Evolutionary conservation across 2,888 invertebrate genomes (phyloP), one percentile per base, ranked within the genome.

Genomic region (Stratiomys singularior): DNA sequence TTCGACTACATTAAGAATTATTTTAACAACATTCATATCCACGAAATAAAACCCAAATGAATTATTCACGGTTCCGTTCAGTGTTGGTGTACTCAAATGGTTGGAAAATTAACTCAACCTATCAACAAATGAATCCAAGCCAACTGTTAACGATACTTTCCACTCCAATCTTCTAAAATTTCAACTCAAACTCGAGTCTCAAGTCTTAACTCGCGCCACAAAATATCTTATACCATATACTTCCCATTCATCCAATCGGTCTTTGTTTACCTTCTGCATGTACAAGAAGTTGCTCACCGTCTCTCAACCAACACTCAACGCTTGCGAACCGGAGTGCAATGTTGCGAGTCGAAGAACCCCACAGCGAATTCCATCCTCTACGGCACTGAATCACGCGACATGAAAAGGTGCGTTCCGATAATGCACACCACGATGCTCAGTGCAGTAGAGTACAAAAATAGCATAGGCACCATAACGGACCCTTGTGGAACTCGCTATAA

Each of bases 371-470:
- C 37, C 23, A 47, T 25, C 47, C 25, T 69, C 69, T 46, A 25
- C 46, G 69, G 69, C 47, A 69, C 69, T 69, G 25, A 4, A 1
- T 13, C 25, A 18, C 25, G 21, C 47, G 23, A 25, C 47, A 47
- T 18, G 47, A 47, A 37, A 69, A 69, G 69, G 69, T 69, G 69
- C 69, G 69, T 47, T 46, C 23, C 69, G 15, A 25, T 69, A 69
- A 25, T 21, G 69, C 69, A 47, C 69, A 69, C 23, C 23, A 23
- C 13, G 46, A 21, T 44, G 44, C 67, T n/a, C 67, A 69, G 47
- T 69, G 69, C 69, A 69, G 69, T 69, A 69, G 69, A 69, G 46
- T 44, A 69, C 69, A 47, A 47, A 30, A 69, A 69, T 47, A 69
- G 69, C 47, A 69, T 69, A 47, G 69, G 69, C 15, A 9, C 27